Evolutionary conservation across 1,140 invertebrate species (phyloP).

Genomic region (Polypedilum pembai): DNA sequence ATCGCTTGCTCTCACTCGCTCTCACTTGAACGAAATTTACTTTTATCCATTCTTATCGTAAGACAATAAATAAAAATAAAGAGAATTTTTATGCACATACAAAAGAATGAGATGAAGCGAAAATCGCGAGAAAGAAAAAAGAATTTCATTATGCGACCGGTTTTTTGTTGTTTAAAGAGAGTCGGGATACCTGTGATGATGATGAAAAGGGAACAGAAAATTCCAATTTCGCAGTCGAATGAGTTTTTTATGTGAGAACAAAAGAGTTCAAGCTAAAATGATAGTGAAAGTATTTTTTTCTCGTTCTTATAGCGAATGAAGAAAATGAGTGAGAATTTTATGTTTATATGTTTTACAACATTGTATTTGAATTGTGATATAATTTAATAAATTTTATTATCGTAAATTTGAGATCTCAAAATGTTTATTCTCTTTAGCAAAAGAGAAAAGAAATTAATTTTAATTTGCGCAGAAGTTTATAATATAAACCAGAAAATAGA

Average conservation of each 20-base stretch:
- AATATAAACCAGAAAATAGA: conserved; percentile 9
- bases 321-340: background rate
- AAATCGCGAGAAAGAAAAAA: background rate
- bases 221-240: conserved; percentile 11
- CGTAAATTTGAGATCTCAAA: no score
- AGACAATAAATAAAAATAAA: background rate
- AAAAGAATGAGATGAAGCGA: conserved; percentile 17
- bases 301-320: no score
- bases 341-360: background rate
- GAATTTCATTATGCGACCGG: conserved; percentile 16
- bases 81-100: background rate
- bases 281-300: background rate
- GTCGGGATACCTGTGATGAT: conserved; percentile 3
- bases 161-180: background rate
- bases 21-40: background rate
- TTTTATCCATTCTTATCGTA: background rate
- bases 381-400: no score
- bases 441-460: background rate
- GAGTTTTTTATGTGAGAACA: conserved; percentile 6
- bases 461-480: conserved; percentile 15
- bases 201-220: conserved; percentile 1
- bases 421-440: no score
- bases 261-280: background rate
- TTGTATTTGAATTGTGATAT: background rate
- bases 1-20: background rate